phyloP scores from a whole-genome alignment of 2,797 vertebrate species.

The Knipowitschia caucasica region DNA sequence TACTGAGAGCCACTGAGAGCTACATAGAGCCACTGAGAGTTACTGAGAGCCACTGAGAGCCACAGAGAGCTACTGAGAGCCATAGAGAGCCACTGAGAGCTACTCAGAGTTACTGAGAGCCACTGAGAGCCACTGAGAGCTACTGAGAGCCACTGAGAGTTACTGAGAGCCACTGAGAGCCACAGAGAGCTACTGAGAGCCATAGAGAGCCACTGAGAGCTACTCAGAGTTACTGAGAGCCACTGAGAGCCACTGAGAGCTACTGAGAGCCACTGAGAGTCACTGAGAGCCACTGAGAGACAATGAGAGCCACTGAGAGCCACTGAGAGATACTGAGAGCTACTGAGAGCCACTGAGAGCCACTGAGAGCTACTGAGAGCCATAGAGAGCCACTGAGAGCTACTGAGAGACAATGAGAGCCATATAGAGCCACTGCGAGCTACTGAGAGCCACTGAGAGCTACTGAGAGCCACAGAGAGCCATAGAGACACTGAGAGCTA shows the following conservation, averaged over 20 bases:
- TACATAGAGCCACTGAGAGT: too few species aligned
- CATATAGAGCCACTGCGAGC: too few species aligned
- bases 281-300: slow-evolving; percentile 44
- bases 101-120: slow-evolving; percentile 33
- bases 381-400: slow-evolving; percentile 50
- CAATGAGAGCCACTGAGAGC: slow-evolving; percentile 52
- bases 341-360: slow-evolving; percentile 41
- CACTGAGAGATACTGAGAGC: too few species aligned
- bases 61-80: slow-evolving; percentile 41
- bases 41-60: slow-evolving; percentile 41
- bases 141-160: slow-evolving; percentile 41
- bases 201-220: too few species aligned
- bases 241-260: slow-evolving; percentile 50
- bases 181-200: slow-evolving; percentile 41
- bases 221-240: slow-evolving; percentile 33
- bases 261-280: slow-evolving; percentile 41
- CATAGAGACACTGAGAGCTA: slow-evolving; percentile 43
- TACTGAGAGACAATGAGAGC: slow-evolving; percentile 41
- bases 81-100: slow-evolving; percentile 52
- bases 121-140: slow-evolving; percentile 50
- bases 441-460: slow-evolving; percentile 41
- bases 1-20: slow-evolving; percentile 41
- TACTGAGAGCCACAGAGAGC: slow-evolving; percentile 44
- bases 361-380: slow-evolving; percentile 44
- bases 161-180: too few species aligned